These are phyloP conservation scores for Pimephales promelas DNA, from an alignment of 2,113 vertebrate species.

Conservation along the genomic window DNA sequence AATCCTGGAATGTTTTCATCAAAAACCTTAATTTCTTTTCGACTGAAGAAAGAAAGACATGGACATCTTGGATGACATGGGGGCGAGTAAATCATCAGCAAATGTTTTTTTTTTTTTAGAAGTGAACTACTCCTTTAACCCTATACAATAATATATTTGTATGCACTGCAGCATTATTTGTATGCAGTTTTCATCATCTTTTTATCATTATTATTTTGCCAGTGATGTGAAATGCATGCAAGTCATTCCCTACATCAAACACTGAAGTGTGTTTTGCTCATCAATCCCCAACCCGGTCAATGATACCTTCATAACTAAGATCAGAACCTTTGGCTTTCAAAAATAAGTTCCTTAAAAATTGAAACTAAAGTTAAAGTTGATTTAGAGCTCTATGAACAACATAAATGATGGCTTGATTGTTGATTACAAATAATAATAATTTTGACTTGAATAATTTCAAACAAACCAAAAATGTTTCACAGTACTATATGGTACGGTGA, in stretches of 20 bases:
- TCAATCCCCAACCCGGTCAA: background rate
- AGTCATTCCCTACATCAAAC: conserved; percentile 3
- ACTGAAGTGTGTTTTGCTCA: background rate
- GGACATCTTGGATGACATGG: too few relatives aligned
- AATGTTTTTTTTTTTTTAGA: too few relatives aligned
- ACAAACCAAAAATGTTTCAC: background rate
- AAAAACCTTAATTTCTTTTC: too few relatives aligned
- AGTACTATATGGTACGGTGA: background rate
- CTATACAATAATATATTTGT: background rate
- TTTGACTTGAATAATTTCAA: background rate
- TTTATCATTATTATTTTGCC: background rate
- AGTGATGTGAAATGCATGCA: conserved; percentile 19
- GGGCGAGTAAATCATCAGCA: too few relatives aligned
- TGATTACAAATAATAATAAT: background rate
- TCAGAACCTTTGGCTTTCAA: background rate
- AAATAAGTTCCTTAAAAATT: background rate
- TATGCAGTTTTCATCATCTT: background rate
- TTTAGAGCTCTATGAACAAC: background rate
- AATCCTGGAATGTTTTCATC: too few relatives aligned
- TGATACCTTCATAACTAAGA: background rate
- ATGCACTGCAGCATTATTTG: background rate
- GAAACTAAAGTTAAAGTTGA: background rate
- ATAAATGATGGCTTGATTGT: background rate
- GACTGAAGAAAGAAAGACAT: too few relatives aligned
- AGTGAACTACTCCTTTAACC: too few relatives aligned